Base-by-base conservation (phyloP, 2,113 vertebrate genomes). In the Erythrolamprus reginae region DNA sequence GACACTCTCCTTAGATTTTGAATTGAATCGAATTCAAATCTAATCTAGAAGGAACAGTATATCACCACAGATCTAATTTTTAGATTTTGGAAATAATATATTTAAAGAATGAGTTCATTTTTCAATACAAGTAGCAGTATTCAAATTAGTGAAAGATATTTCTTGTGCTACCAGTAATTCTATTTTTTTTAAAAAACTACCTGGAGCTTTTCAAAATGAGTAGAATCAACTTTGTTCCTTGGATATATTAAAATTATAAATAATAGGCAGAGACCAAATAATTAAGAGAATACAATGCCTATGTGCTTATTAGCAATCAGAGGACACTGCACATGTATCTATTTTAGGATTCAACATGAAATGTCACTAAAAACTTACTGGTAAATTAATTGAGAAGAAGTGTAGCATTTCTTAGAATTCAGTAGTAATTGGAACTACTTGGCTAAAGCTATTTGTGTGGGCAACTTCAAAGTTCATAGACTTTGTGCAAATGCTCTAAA, bases 31-130 rank as follows among this genome's bases (percentile, higher is more conserved):
- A 51, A 86, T 58, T 65, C 87, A 13, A 0, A 0, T 96, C 93
- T 93, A 90, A 95, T 96, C 96, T 95, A 93, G 48, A 92, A 96
- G 93, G 95, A 96, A 96, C 95, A 97, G 93, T 96, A 92, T 96
- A 86, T 77, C 89, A 24, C 93, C 93, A 86, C 82, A 86, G 28
- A 93, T 95, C 84, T 89, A 45, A 83, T 61, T 77, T 13, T 84
- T n/a, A 92, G 10, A 89, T 89, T 58, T 87, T 65, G n/a, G 88
- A 93, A 88, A 94, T 88, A 50, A 9, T 7, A 23, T 13, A 77
- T 33, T 48, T 55, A 53, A 87, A 88, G 7, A 88, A 77, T 87
- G 86, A 6, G 21, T 84, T 55, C n/a, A 5, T 48, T 89, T 50
- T 91, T 83, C 83, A 92, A 83, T 26, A 53, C 5, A 55, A 83